Evolutionary conservation across 2,888 invertebrate genomes (phyloP).

Genomic region (Listrodromus nycthemerus): DNA sequence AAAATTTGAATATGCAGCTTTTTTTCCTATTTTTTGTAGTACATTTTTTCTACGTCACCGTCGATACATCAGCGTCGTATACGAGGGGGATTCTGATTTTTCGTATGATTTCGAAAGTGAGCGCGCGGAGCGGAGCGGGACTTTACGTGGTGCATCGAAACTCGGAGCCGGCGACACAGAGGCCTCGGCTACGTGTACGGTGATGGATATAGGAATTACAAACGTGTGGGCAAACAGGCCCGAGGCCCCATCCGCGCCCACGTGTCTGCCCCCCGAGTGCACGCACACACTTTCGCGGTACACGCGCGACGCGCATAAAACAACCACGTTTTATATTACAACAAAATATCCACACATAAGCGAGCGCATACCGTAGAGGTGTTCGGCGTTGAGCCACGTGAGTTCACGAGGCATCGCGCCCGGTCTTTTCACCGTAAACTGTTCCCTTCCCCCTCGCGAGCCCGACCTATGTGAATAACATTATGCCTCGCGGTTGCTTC

Average conservation of each 20-base stretch:
- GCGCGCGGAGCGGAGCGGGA: constrained; percentile 9
- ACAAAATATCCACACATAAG: background rate
- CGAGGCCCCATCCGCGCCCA: constrained; percentile 75
- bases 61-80: background rate
- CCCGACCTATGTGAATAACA: constrained; percentile 73
- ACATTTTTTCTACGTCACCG: background rate
- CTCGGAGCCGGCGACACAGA: constrained; percentile 2
- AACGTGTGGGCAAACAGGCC: constrained; percentile 81
- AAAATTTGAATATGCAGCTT: no score
- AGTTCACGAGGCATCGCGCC: constrained; percentile 11
- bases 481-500: constrained; percentile 73
- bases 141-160: background rate
- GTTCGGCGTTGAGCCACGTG: constrained; percentile 32
- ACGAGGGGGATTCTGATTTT: background rate
- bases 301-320: constrained; percentile 21
- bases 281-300: constrained; percentile 40
- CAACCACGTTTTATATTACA: background rate
- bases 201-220: constrained; percentile 62
- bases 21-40: no score
- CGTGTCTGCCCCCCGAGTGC: constrained; percentile 68
- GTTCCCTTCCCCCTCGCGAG: constrained; percentile 38
- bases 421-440: constrained; percentile 43
- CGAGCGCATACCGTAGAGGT: background rate
- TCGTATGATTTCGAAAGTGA: constrained; percentile 32
- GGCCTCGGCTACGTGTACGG: background rate